These are phyloP conservation scores for Agapornis roseicollis DNA, from an alignment of 2,113 vertebrate species.

Conservation along the genomic window DNA sequence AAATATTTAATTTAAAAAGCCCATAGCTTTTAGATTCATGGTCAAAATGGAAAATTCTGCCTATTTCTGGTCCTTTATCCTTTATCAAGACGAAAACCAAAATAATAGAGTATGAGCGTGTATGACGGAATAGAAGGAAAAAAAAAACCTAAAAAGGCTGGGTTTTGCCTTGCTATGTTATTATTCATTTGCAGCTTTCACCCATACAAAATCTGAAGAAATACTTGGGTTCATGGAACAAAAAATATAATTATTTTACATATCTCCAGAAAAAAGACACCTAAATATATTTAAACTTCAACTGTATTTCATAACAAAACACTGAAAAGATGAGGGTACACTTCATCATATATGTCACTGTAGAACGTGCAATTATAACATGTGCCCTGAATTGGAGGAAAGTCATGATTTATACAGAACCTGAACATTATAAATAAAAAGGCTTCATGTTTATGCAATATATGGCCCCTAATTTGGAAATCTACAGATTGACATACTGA, in stretches of 20 bases:
- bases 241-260: background rate
- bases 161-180: background rate
- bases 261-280: background rate
- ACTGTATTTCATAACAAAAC: background rate
- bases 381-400: background rate
- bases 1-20: background rate
- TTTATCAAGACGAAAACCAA: background rate
- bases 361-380: background rate
- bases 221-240: background rate
- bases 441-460: background rate
- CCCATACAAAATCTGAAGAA: background rate
- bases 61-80: background rate
- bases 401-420: background rate
- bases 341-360: background rate
- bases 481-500: background rate
- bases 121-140: background rate
- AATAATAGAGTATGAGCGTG: background rate
- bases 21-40: background rate
- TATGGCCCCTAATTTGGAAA: background rate
- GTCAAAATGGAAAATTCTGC: background rate
- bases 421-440: background rate
- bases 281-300: background rate
- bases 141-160: background rate
- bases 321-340: background rate
- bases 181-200: background rate